Base-by-base conservation (phyloP, 30 jellyfish, hydroid and myxozoan genomes). In the Hydractinia echinata region DNA sequence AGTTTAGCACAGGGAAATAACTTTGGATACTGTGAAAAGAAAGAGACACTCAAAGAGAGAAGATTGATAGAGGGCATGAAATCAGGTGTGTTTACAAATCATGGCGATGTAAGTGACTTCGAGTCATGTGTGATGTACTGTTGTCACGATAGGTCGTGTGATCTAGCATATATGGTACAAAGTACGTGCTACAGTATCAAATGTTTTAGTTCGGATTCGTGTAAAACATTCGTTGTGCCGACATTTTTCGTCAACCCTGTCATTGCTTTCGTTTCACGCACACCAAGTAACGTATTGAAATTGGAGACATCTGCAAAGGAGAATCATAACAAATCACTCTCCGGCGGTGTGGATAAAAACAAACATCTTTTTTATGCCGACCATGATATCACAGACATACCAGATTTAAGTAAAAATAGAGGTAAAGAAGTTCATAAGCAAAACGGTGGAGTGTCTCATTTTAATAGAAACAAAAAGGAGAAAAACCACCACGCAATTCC, bases 31-130 rank as follows among this genome's bases (percentile, higher is more conserved):
- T 91, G 97, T 60, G 88, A 83, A 67, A 83, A 79, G 55, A 89
- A 84, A 11, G 89, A 86, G 58, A 85, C 95, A 11, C 78, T 91
- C 10, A 61, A 53, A 10, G 83, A 91, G 72, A 86, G 74, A 53
- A 79, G 96, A 20, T 76, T 91, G 54, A 73, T 91, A 84, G 94
- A 88, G 9, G 97, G 97, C 15, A 77, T 85, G 88, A 82, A 86
- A 30, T 90, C 97, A 1, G 97, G 97, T 4, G 82, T 82, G 4
- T 91, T 91, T 77, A 81, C 90, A 10, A 95, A 91, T 61, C 97
- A 86, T 53, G 97, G 97, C 4, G 87, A 82, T 18, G 97, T 91
- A 4, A 82, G 67, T 20, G 89, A 86, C 81, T 67, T 91, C 54
- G 95, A 76, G 44, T 86, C 97, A 13, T 91, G 97, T 53, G 61